Evolutionary conservation across 2,888 invertebrate genomes (phyloP).

Genomic region (Artemia sinica): DNA sequence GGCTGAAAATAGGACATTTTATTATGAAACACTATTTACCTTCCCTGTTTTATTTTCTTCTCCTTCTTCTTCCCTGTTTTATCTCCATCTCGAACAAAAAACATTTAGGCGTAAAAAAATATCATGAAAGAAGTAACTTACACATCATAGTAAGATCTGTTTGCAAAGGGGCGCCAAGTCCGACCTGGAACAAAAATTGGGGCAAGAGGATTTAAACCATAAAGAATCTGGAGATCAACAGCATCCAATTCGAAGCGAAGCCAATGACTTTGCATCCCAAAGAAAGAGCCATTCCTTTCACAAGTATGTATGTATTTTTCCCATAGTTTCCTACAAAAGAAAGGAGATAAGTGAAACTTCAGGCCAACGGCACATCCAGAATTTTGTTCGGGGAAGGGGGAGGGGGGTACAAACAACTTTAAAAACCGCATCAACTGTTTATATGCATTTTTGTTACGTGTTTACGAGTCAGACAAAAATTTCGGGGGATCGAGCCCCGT

Average conservation of each 20-base stretch:
- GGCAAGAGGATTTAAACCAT: constrained; percentile 61
- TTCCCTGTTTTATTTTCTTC: no score
- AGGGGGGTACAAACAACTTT: not conserved
- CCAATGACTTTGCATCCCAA: constrained; percentile 51
- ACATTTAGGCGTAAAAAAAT: no score
- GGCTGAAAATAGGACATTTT: no score
- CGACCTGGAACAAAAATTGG: constrained; percentile 56
- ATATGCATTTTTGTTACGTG: not conserved
- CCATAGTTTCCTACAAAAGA: constrained; percentile 48
- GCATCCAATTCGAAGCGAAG: constrained; percentile 50
- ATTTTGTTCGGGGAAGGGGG: not conserved
- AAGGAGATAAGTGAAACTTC: constrained; percentile 15
- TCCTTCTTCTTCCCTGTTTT: no score
- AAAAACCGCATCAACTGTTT: constrained; percentile 13
- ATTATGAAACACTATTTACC: no score
- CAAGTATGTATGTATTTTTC: constrained; percentile 55
- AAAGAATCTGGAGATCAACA: constrained; percentile 53
- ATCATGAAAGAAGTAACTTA: not conserved
- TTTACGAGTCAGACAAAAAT: constrained; percentile 5
- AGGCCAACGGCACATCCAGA: not conserved
- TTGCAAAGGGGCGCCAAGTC: not conserved
- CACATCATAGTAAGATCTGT: constrained; percentile 3
- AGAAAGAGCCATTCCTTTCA: constrained; percentile 48
- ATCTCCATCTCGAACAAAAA: no score
- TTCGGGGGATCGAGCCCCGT: not conserved